A percentile compares a stretch with the other conserved stretches of the same genome.
phyloP scores from a whole-genome alignment of 1,140 invertebrate genomes.

The Medauroidea extradentata region DNA sequence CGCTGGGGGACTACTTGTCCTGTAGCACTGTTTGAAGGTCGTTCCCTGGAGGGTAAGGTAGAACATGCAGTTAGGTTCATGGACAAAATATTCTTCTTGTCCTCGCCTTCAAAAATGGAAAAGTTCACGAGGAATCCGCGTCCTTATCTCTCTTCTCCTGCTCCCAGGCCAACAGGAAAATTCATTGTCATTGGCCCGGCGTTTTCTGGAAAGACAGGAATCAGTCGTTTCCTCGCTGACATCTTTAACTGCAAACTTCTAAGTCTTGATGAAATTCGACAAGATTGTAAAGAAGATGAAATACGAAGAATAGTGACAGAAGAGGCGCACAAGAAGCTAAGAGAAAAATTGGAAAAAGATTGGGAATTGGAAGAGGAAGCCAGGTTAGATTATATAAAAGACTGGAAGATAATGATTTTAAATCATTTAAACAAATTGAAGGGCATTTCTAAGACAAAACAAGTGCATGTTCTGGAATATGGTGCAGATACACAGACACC shows the following conservation, averaged over 20 bases:
- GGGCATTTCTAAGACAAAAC: background rate
- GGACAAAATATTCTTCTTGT: constrained; percentile 53
- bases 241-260: constrained; percentile 35
- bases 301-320: constrained; percentile 36
- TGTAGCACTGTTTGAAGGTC: constrained; percentile 50
- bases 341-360: constrained; percentile 30
- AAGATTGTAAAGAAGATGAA: constrained; percentile 37
- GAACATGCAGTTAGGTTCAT: constrained; percentile 52
- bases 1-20: constrained; percentile 54
- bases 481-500: too few species aligned
- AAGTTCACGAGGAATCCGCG: constrained; percentile 55
- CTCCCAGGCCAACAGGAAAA: constrained; percentile 38
- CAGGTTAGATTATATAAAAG: constrained; percentile 9
- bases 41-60: constrained; percentile 39
- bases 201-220: constrained; percentile 38
- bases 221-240: constrained; percentile 37
- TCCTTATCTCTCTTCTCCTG: constrained; percentile 44
- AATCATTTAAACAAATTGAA: constrained; percentile 24
- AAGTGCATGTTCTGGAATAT: background rate
- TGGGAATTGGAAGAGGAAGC: constrained; percentile 10
- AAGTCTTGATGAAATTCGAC: constrained; percentile 31
- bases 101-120: constrained; percentile 41
- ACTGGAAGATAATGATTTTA: constrained; percentile 26
- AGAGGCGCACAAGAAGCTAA: constrained; percentile 39
- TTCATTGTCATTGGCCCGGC: constrained; percentile 44